Evolutionary conservation across 2,888 invertebrate species (phyloP).

Genomic region (Alcis repandata): DNA sequence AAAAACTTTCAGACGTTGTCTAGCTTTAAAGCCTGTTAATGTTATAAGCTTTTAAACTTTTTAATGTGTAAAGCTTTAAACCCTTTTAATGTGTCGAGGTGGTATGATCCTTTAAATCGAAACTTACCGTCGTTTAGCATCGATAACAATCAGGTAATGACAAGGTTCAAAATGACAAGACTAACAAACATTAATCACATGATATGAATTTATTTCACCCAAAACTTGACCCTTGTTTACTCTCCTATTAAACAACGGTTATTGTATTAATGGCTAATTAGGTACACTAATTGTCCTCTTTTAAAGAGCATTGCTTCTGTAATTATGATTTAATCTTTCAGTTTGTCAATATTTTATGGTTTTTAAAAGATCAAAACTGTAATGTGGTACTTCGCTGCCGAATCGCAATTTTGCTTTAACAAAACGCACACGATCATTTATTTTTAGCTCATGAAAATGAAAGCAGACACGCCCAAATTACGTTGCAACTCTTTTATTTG

Average conservation of each 20-base stretch:
- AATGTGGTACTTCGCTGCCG: no score
- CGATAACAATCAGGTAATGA: background rate
- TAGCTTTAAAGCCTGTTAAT: no score
- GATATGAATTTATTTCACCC: background rate
- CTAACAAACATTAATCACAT: background rate
- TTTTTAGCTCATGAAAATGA: slow-evolving; percentile 11
- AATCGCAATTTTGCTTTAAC: no score
- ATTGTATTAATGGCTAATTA: slow-evolving; percentile 13
- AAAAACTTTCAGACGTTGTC: no score
- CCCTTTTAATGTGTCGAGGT: no score
- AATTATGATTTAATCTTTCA: slow-evolving; percentile 21
- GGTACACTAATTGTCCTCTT: slow-evolving; percentile 26
- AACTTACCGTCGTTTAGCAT: background rate
- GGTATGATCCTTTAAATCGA: no score
- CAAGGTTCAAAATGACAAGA: background rate
- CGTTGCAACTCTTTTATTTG: slow-evolving; percentile 29
- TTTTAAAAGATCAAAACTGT: no score
- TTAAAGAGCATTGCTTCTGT: slow-evolving; percentile 22
- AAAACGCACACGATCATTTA: background rate
- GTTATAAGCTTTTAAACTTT: no score
- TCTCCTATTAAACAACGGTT: background rate
- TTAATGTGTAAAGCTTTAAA: no score
- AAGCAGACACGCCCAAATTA: slow-evolving; percentile 21
- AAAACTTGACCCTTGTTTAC: background rate
- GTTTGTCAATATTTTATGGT: background rate